Percentiles rank a stretch among this genome's conserved stretches.
Conservation (phyloP, 2,113 vertebrate species). For the Lophotis ruficrista region DNA sequence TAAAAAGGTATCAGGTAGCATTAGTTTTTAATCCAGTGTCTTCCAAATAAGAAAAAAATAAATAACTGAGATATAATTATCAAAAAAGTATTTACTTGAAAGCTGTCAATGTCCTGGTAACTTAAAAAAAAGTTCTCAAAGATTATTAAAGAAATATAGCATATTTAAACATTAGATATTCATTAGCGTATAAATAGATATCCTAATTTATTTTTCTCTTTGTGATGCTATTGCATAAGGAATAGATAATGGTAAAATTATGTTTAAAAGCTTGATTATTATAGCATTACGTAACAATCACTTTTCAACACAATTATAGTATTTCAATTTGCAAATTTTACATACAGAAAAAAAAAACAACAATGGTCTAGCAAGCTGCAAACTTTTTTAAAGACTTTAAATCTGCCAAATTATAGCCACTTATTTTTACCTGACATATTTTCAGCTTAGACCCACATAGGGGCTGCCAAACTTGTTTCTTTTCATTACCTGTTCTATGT, state of each 20-base stretch:
- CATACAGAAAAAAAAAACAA: conserved; percentile 29
- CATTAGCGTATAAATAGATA: background rate
- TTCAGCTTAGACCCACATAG: conserved; percentile 76
- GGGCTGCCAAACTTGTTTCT: conserved; percentile 83
- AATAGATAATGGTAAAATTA: conserved; percentile 1
- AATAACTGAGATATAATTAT: background rate
- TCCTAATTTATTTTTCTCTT: background rate
- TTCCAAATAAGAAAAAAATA: background rate
- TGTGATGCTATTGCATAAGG: background rate
- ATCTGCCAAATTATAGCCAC: conserved; percentile 79
- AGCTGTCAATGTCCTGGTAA: background rate
- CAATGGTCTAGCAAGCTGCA: conserved; percentile 67
- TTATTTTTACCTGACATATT: conserved; percentile 79
- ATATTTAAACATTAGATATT: background rate
- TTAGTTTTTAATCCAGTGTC: background rate
- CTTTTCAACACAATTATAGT: conserved; percentile 67
- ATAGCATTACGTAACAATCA: conserved; percentile 55
- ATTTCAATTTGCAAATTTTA: conserved; percentile 77
- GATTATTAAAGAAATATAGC: background rate
- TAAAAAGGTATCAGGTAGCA: background rate
- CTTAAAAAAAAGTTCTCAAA: background rate
- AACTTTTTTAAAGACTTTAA: conserved; percentile 81
- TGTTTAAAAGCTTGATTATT: conserved; percentile 28
- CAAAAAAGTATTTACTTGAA: background rate
- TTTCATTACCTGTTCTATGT: conserved; percentile 86